Conservation (phyloP, 2,113 vertebrate genomes). For the Galbula dea region DNA sequence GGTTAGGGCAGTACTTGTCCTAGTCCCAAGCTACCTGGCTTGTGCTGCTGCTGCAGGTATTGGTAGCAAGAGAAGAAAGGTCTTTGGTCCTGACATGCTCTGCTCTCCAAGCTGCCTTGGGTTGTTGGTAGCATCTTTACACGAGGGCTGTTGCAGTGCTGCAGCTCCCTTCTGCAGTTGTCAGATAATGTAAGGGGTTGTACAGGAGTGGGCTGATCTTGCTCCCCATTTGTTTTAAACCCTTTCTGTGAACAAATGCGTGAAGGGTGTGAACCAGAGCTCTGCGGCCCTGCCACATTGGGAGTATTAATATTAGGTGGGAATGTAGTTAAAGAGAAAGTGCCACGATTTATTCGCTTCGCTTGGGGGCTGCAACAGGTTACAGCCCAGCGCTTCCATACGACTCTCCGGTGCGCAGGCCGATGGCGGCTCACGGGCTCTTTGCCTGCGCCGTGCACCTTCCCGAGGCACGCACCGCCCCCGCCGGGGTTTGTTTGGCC, state of each 20-base stretch:
- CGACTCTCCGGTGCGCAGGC: accelerated
- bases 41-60: background rate
- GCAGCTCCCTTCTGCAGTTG: background rate
- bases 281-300: accelerated
- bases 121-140: background rate
- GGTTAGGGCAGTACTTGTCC: background rate
- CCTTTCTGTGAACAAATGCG: accelerated
- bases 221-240: accelerated
- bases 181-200: accelerated
- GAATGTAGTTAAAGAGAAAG: accelerated
- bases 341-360: accelerated
- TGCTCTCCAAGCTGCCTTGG: background rate
- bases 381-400: accelerated
- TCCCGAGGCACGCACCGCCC: background rate
- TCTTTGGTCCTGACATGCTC: no score
- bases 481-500: background rate
- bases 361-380: accelerated
- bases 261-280: accelerated
- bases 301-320: accelerated
- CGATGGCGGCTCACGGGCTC: background rate
- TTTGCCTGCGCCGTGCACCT: background rate
- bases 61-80: no score
- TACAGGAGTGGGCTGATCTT: accelerated
- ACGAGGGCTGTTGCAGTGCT: accelerated
- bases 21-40: accelerated